Evolutionary conservation across 2,888 invertebrate genomes (phyloP), one percentile per base, ranked within the genome.

Genomic region (Harpalus rubripes): DNA sequence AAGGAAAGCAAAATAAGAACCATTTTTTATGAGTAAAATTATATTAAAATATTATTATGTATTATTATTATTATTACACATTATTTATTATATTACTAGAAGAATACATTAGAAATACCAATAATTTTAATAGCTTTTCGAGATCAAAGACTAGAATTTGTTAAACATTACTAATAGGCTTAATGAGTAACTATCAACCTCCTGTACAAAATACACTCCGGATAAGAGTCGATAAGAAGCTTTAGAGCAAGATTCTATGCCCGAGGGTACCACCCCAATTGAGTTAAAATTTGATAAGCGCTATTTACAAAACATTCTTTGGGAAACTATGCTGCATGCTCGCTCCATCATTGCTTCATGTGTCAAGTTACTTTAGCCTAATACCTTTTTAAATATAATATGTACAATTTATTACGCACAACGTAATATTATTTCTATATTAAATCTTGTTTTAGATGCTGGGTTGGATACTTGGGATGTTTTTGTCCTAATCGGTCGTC

Each of bases 91-190:
- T 58, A 68, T 72, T 56, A 81, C 52, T 56, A 44, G 74, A 74
- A 72, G 82, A 82, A 72, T 82, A 82, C 82, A 82, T 52, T 72
- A 39, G 39, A 72, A 22, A 74, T 44, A 18, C 52, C 18, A 82
- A 83, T 52, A 76, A 63, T 52, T 84, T 84, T 78, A 84, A 84
- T 84, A 78, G 78, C 78, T 78, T 83, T 76, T 84, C 84, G 84
- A 84, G 84, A 84, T 84, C 84, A 84, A 78, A 65, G 84, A 84
- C 84, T 84, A 84, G 84, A 84, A 84, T 84, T 76, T 84, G 84
- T 84, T 84, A 80, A 58, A 58, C 16, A 78, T 16, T 59, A 32
- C 59, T 80, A 61, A 80, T 61, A 80, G 80, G 61, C 80, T 59
- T 41, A 78, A 58, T 58, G 78, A 78, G 78, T 58, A 78, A 61